A percentile compares a stretch with the other conserved stretches of the same genome.
These are phyloP conservation scores for Zhengitettix transpicula DNA, from an alignment of 2,888 invertebrate genomes.

Conservation along the genomic window DNA sequence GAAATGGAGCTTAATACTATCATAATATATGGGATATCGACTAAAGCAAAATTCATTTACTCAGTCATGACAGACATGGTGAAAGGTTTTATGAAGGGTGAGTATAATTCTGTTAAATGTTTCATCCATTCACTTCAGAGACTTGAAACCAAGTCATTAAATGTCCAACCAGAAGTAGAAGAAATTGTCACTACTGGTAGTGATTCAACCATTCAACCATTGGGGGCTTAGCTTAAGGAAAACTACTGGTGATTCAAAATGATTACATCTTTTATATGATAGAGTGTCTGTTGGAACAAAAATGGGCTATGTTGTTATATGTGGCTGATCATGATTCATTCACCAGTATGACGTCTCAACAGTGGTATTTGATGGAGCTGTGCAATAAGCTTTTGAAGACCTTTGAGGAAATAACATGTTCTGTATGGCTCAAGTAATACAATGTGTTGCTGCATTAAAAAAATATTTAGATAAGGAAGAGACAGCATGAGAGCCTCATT, in stretches of 20 bases:
- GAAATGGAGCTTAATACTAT: too few species aligned
- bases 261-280: slow-evolving; percentile 13
- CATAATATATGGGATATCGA: slow-evolving; percentile 18
- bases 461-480: background rate
- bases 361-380: slow-evolving; percentile 10
- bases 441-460: background rate
- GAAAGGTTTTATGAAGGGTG: slow-evolving; percentile 10
- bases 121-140: slow-evolving; percentile 8
- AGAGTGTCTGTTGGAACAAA: slow-evolving; percentile 11
- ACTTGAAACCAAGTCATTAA: slow-evolving; percentile 15
- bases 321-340: background rate
- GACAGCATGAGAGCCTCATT: background rate
- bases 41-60: slow-evolving; percentile 17
- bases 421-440: background rate
- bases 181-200: slow-evolving; percentile 11
- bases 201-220: slow-evolving; percentile 18
- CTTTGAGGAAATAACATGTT: slow-evolving; percentile 4
- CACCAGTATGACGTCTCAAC: background rate
- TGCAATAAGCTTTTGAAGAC: slow-evolving; percentile 10
- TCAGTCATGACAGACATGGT: slow-evolving; percentile 14
- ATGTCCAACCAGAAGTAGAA: slow-evolving; percentile 15
- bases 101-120: background rate
- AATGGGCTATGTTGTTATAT: slow-evolving; percentile 2
- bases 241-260: slow-evolving; percentile 13
- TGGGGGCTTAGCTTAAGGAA: slow-evolving; percentile 15